A percentile compares a stretch with the other conserved stretches of the same genome.
Conservation (phyloP, 2,113 vertebrate species). For the pig (Sus scrofa) region T2T-Sscrofa CM000830.6:114171501-114172000, state of each 20-base stretch:
- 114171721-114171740: conserved; percentile 35
- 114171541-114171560: conserved; percentile 77
- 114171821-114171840: neutral
- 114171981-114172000: neutral
- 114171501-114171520: conserved; percentile 88
- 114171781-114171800: neutral
- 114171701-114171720: neutral
- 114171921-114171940: neutral
- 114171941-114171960: neutral
- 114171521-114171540: conserved; percentile 81
- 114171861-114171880: neutral
- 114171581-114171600: conserved; percentile 72
- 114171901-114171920: neutral
- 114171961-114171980: neutral
- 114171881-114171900: neutral
- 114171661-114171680: conserved; percentile 1
- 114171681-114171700: conserved; percentile 54
- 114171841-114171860: neutral
- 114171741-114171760: neutral
- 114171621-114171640: conserved; percentile 78
- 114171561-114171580: conserved; percentile 66
- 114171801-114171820: neutral
- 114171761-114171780: neutral
- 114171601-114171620: conserved; percentile 77
- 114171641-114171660: conserved; percentile 51